phyloP scores from a whole-genome alignment of 2,797 vertebrate species.

The Amblyopsis hoosieri region DNA sequence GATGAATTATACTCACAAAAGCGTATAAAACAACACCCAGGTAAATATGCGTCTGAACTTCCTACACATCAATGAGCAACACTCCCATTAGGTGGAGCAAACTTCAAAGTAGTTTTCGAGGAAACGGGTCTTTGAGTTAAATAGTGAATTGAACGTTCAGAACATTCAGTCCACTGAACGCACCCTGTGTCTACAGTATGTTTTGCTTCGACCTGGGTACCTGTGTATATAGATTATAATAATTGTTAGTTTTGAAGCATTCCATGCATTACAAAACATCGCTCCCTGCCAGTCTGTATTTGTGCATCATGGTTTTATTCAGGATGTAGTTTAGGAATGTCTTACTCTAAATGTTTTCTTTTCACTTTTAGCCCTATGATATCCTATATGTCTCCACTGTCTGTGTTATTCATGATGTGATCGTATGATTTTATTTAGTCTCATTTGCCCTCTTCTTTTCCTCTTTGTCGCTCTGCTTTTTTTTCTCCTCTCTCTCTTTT shows the following conservation, averaged over 20 bases:
- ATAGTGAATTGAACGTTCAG: too few relatives aligned
- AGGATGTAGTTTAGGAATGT: neutral
- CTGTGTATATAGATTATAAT: neutral
- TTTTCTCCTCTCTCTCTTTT: conserved; percentile 17
- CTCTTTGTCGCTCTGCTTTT: neutral
- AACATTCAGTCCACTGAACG: too few relatives aligned
- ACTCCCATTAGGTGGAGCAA: too few relatives aligned
- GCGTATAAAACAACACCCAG: too few relatives aligned
- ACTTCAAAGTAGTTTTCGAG: too few relatives aligned
- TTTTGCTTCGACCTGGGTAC: conserved; percentile 4
- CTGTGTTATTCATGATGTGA: conserved; percentile 29
- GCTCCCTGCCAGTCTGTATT: neutral
- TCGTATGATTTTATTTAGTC: conserved; percentile 13
- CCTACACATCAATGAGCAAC: too few relatives aligned
- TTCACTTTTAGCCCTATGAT: neutral
- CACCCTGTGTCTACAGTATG: too few relatives aligned
- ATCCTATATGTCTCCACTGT: conserved; percentile 8
- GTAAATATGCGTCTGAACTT: too few relatives aligned
- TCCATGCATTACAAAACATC: neutral
- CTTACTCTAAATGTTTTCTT: neutral
- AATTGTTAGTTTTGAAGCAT: neutral
- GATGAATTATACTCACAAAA: too few relatives aligned
- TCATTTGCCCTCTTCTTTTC: conserved; percentile 1
- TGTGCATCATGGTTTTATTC: neutral
- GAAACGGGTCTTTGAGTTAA: too few relatives aligned